Base-by-base conservation (phyloP, 1,140 invertebrate species). In the Contarinia nasturtii region DNA sequence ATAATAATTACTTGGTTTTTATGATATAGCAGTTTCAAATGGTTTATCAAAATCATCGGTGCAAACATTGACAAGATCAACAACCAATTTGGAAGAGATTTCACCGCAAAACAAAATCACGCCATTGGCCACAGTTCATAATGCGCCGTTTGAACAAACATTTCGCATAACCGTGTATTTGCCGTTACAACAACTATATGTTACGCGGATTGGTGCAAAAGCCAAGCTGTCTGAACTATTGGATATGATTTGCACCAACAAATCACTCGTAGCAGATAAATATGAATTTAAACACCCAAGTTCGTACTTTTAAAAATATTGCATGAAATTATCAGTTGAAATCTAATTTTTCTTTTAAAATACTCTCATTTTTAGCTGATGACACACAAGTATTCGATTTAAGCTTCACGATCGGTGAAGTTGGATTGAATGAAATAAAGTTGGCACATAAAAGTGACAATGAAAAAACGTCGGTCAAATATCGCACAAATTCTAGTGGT, bases 241-340 rank as follows among this genome's bases (percentile, higher is more conserved):
- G 50, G 64, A 69, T 20, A 73, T 79, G 58, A 79, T 86, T 5
- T 89, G 86, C 55, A 69, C 72, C n/a, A 84, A 88, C 55, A 87
- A 86, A 59, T 75, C 77, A 61, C 63, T 89, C 48, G 82, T 87
- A 59, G 66, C 72, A 12, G 58, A 68, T 19, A 80, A 79, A 56
- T 86, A 87, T 60, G 79, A 82, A 58, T 75, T 91, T 46, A 70
- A 82, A 49, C 80, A 85, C 70, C 82, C 85, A 64, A 74, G 78
- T 79, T 61, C 72, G 62, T 53, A 0, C 15, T 8, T 7, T 10
- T 10, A 18, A 41, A 18, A 10, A 7, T 12, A 41, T 18, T 7
- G 38, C 7, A 7, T n/a, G n/a, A n/a, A n/a, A n/a, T n/a, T n/a
- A n/a, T n/a, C n/a, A n/a, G n/a, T n/a, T 34, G 33, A 14, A 34